Conservation (phyloP, 1,140 invertebrate genomes). For the Heterodera schachtii region DNA sequence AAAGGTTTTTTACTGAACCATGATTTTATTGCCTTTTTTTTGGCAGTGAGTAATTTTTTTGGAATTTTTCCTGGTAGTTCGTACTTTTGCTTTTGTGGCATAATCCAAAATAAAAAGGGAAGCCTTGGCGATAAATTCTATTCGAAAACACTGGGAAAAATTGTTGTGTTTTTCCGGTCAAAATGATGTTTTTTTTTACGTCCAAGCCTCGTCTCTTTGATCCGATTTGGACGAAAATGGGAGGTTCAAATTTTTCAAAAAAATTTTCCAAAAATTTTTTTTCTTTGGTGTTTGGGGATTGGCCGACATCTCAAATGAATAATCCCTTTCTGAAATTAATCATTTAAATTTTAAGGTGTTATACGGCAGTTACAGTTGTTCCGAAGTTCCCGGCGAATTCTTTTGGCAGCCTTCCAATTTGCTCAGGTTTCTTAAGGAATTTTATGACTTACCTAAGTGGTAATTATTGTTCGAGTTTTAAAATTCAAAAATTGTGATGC, state of each 20-base stretch:
- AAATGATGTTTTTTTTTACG: neutral
- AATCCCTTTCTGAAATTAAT: no score
- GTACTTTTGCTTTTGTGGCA: no score
- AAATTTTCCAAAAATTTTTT: neutral
- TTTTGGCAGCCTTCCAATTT: slow-evolving; percentile 87
- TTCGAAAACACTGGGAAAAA: neutral
- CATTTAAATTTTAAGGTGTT: slow-evolving; percentile 75
- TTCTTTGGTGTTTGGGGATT: neutral
- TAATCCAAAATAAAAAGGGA: no score
- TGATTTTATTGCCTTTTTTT: no score
- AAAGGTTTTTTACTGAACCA: slow-evolving; percentile 69
- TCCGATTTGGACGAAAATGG: neutral
- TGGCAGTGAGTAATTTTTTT: no score
- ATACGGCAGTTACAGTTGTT: slow-evolving; percentile 89
- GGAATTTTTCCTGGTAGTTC: no score
- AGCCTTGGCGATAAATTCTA: no score
- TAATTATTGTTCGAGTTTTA: no score
- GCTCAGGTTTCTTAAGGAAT: no score
- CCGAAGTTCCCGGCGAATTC: slow-evolving; percentile 94
- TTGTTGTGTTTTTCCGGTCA: slow-evolving; percentile 5
- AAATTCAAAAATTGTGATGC: no score
- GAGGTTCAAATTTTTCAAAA: neutral
- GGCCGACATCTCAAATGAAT: no score
- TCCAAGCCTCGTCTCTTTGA: neutral
- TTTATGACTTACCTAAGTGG: no score